Evolutionary conservation across 2,888 invertebrate genomes (phyloP).

Genomic region (Aporophyla lueneburgensis): DNA sequence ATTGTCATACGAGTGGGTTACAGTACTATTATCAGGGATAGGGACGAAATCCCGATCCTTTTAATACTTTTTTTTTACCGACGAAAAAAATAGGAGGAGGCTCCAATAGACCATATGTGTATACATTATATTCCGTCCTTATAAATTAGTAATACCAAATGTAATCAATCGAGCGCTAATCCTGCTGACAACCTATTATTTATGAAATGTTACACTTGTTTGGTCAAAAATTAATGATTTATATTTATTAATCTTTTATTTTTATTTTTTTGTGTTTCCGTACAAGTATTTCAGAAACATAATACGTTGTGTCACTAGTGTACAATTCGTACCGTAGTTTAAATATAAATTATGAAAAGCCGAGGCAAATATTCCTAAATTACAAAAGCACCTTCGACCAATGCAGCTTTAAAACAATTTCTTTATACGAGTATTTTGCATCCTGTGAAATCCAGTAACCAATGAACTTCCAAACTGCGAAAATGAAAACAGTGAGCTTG

Average conservation of each 20-base stretch:
- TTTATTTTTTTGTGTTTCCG: too few species aligned
- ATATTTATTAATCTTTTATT: too few species aligned
- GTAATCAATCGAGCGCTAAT: too few species aligned
- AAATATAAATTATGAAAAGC: constrained; percentile 7
- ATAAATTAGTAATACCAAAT: too few species aligned
- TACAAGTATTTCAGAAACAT: too few species aligned
- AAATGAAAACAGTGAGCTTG: constrained; percentile 17
- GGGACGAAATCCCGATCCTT: neutral
- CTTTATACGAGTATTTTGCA: constrained; percentile 17
- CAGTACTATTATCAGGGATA: neutral
- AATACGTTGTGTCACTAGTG: neutral
- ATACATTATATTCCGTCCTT: too few species aligned
- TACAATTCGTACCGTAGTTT: neutral
- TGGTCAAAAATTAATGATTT: too few species aligned
- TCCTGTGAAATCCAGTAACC: constrained; percentile 27
- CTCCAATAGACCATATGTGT: too few species aligned
- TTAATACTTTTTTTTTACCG: neutral
- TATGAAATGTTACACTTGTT: too few species aligned
- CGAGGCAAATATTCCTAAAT: constrained; percentile 13
- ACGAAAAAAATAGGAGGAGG: too few species aligned
- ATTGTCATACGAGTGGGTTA: neutral
- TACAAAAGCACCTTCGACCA: constrained; percentile 35
- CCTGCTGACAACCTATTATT: too few species aligned
- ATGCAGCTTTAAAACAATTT: constrained; percentile 19
- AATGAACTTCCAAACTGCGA: constrained; percentile 14